phyloP scores from a whole-genome alignment of 2,888 invertebrate genomes.

The Macrophya annulata region DNA sequence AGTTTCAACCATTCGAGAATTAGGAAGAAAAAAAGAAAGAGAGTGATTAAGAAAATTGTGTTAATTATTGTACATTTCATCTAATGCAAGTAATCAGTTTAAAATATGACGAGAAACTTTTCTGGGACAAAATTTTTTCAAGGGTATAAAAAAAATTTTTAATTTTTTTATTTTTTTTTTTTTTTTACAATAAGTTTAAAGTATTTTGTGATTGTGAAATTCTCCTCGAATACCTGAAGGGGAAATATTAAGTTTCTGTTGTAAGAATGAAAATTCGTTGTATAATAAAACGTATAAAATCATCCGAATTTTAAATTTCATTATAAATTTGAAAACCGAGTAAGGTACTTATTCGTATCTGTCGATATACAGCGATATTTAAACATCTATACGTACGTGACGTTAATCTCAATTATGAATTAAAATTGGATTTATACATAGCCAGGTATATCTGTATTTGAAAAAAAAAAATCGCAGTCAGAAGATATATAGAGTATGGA shows the following conservation, averaged over 20 bases:
- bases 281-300: not conserved
- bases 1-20: not conserved
- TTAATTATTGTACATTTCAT: not conserved
- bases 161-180: too few species aligned
- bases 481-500: not conserved
- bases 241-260: too few species aligned
- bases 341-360: not conserved
- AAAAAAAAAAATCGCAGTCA: not conserved
- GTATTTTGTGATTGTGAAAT: not conserved
- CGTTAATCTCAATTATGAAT: conserved; percentile 22
- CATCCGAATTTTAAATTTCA: not conserved
- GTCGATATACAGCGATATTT: not conserved
- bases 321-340: not conserved
- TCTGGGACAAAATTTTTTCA: not conserved
- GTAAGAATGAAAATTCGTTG: not conserved
- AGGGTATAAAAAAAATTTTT: not conserved
- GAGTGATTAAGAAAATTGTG: not conserved
- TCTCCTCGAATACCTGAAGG: not conserved
- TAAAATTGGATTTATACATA: not conserved
- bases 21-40: not conserved
- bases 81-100: not conserved
- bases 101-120: not conserved
- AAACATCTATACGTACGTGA: not conserved
- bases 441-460: not conserved
- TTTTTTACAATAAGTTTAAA: not conserved